Evolutionary conservation across 2,888 invertebrate species (phyloP).

Genomic region (Dasypogon diadema): DNA sequence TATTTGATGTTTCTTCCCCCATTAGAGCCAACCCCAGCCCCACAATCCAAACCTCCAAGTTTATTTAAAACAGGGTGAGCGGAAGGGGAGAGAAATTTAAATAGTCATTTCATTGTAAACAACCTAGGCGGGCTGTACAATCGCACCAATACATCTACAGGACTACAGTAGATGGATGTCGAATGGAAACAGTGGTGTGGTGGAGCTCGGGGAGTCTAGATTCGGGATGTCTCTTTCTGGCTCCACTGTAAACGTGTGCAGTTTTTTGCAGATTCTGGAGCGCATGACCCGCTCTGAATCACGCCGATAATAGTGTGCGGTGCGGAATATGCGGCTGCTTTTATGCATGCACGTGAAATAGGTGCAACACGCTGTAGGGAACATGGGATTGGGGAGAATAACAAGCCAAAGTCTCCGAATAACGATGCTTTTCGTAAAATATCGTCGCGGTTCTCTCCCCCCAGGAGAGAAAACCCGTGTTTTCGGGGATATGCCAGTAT

Average conservation of each 20-base stretch:
- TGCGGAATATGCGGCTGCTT: neutral
- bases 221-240: neutral
- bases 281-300: conserved; percentile 17
- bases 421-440: conserved; percentile 45
- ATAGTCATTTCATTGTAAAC: conserved; percentile 50
- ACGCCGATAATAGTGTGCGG: too few relatives aligned
- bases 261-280: neutral
- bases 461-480: neutral
- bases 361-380: conserved; percentile 29
- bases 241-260: neutral
- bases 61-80: conserved; percentile 44
- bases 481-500: neutral
- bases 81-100: conserved; percentile 35
- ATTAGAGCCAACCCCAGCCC: conserved; percentile 29
- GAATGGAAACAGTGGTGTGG: neutral
- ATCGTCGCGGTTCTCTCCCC: too few relatives aligned
- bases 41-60: conserved; percentile 24
- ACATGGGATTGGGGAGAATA: conserved; percentile 3
- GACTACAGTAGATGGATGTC: neutral
- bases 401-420: neutral
- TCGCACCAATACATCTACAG: neutral
- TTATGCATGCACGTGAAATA: conserved; percentile 38
- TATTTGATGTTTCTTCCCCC: conserved; percentile 32
- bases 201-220: neutral
- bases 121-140: conserved; percentile 38